Base-by-base conservation (phyloP, 2,888 invertebrate genomes). In the Epinotia brunnichana region DNA sequence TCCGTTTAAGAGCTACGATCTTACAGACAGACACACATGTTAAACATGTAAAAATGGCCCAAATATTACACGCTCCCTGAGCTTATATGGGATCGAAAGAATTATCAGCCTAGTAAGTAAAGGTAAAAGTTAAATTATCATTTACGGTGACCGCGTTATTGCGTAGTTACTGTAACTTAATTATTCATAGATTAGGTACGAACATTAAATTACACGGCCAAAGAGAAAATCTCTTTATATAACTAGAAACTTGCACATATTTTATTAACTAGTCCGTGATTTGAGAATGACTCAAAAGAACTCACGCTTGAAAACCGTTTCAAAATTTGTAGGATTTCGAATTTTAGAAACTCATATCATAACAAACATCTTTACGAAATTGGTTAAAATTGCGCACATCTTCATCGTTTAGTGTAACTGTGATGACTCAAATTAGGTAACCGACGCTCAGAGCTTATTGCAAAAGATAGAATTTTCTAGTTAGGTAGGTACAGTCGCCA, bases 211-310 rank as follows among this genome's bases (percentile, higher is more conserved):
- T 7, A 48, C 5, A n/a, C 3, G 48, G 48, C 48, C 2, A 48
- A 44, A 48, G 62, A 11, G 62, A 48, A 62, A 62, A 24, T 21
- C 9, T 10, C 24, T 29, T 60, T 62, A 62, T n/a, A 29, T 62
- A 62, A 62, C 48, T 48, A 60, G 19, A 62, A 48, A 17, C 44
- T n/a, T 4, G 11, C 62, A 48, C 29, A 48, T 4, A 48, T 51
- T 51, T 62, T 51, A 29, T 62, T 48, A 35, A 35, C 9, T 35
- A 62, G 10, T 51, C 61, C 44, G 21, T 61, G 44, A 61, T 61
- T 61, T n/a, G n/a, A 9, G 9, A 15, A 61, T 61, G 44, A 44
- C 61, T 44, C 15, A 61, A 44, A 7, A 51, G 9, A 21, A 17
- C 2, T 48, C 29, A 48, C 62, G 62, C 62, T 48, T 10, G 4